Evolutionary conservation across 2,888 invertebrate genomes (phyloP), one percentile per base, ranked within the genome.

Genomic region (Aleiodes alternator): DNA sequence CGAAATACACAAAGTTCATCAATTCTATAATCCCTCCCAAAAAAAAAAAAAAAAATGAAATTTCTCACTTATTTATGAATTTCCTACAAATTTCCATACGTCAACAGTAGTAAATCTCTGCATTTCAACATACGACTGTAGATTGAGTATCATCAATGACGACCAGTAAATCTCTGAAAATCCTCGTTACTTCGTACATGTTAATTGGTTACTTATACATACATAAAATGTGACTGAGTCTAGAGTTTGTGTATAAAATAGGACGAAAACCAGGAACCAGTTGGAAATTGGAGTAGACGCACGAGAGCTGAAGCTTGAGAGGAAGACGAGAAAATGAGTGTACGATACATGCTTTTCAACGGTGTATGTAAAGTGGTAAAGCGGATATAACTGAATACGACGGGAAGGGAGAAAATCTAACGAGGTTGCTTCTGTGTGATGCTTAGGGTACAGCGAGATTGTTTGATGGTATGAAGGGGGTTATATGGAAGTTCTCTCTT

Each of bases 331-430:
- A 68, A 70, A 73, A 75, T 75, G 71, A 70, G 50, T 61, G 56
- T 59, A 69, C 64, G 71, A 31, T 48, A 70, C 69, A 61, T 69
- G 57, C 70, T 75, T 34, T 61, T 64, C 56, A 70, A 43, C 43
- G 16, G 50, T 34, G 55, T 50, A 31, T 69, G 69, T 68, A 77
- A 69, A 76, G 73, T 72, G 78, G 75, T 73, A 78, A 82, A 77
- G 78, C 77, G 78, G 72, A 79, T 82, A 77, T 80, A 82, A 81
- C 76, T 73, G 80, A 82, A 81, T 79, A 23, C n/a, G 23, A 34
- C 16, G 64, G 43, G 8, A 14, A 16, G 64, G 78, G 79, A 51
- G 79, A 81, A 82, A 82, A 82, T 78, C 78, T 81, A 82, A 81
- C 80, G 82, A 82, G 82, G 73, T 69, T 75, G 70, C 69, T 29